Base-by-base conservation (phyloP, 2,888 invertebrate genomes). In the Lottia gigantea region DNA sequence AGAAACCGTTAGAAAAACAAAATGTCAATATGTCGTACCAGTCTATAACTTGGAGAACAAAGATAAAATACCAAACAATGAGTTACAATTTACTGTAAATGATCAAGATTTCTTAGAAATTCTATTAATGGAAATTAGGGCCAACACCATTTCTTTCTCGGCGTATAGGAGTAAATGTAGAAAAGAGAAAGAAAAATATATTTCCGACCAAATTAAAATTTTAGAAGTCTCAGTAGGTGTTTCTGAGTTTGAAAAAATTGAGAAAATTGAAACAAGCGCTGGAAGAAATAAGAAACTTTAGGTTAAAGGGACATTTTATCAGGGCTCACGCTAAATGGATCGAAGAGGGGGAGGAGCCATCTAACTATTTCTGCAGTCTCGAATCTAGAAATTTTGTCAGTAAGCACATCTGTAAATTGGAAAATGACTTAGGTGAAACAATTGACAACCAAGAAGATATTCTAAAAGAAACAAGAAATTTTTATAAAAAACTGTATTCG, bases 41-140 rank as follows among this genome's bases (percentile, higher is more conserved):
- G 55, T 49, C 4, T 49, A 66, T 16, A 23, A 66, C 7, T 12
- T 25, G 12, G 46, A 63, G n/a, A 16, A 15, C 23, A 45, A 45
- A 16, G 23, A 46, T 31, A 64, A n/a, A 14, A 16, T 64, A 46
- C 12, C n/a, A 25, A 46, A 45, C 25, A 31, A 31, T 31, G 31
- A 31, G 31, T 31, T 31, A 31, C 64, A 64, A 46, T 62, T 68
- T 16, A 23, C 16, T 15, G 64, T 67, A 25, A 26, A 64, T 63
- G 46, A 68, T 61, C 63, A 64, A 15, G 26, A 45, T n/a, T 68
- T 68, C n/a, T 19, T 68, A 7, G 64, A 68, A 64, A 63, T 25
- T 16, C 46, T 63, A 25, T 25, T 72, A 4, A 46, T 68, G 49
- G 55, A 68, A 49, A 72, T 72, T 26, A 65, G 72, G 25, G 72